phyloP scores from a whole-genome alignment of 2,888 invertebrate species.

The Drosophila colorata region DNA sequence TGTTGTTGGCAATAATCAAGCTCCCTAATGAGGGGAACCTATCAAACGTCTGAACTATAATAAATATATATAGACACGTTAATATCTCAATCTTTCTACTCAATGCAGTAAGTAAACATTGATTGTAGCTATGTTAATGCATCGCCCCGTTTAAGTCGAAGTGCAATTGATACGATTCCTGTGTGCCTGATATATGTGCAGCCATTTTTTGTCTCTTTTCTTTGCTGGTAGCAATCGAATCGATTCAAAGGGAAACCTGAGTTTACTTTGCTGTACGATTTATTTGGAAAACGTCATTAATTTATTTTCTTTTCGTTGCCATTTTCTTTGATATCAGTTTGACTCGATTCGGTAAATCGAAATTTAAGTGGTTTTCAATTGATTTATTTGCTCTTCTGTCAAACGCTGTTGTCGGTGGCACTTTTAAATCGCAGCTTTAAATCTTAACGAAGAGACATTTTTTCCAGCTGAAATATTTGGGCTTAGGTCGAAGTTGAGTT shows the following conservation, averaged over 20 bases:
- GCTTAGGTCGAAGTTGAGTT: constrained; percentile 9
- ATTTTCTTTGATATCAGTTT: constrained; percentile 45
- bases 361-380: constrained; percentile 69
- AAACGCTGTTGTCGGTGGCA: constrained; percentile 7
- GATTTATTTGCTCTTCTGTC: constrained; percentile 62
- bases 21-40: constrained; percentile 1
- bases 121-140: too few relatives aligned
- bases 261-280: constrained; percentile 26
- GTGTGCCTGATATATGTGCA: constrained; percentile 33
- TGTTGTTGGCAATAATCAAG: constrained; percentile 15
- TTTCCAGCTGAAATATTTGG: constrained; percentile 1
- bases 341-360: constrained; percentile 19
- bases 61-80: background rate
- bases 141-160: too few relatives aligned
- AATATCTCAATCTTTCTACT: background rate
- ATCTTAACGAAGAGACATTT: constrained; percentile 5
- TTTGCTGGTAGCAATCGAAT: constrained; percentile 4
- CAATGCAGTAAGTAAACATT: background rate
- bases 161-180: constrained; percentile 13
- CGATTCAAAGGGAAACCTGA: constrained; percentile 31
- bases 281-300: constrained; percentile 40
- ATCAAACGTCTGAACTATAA: background rate
- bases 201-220: constrained; percentile 27
- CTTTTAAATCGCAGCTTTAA: constrained; percentile 32
- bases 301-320: constrained; percentile 43